phyloP scores from a whole-genome alignment of 2,797 vertebrate genomes.

The Acipenser ruthenus region DNA sequence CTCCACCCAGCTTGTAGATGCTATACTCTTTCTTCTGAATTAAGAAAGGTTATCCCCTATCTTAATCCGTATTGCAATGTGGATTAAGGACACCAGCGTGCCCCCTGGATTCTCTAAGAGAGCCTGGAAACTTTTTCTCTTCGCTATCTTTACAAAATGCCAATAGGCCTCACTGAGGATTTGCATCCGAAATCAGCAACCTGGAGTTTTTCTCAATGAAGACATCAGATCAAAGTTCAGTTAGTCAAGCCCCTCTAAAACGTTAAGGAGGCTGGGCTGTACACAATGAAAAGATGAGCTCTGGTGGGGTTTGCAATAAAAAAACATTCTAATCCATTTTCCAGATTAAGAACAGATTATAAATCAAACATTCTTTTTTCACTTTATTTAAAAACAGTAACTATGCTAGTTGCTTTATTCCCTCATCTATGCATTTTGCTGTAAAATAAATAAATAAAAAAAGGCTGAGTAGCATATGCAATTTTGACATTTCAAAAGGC shows the following conservation, averaged over 20 bases:
- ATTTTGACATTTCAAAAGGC: no score
- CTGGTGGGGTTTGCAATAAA: slow-evolving; percentile 71
- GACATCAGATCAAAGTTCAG: slow-evolving; percentile 99
- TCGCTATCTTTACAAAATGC: slow-evolving; percentile 89
- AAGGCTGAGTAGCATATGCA: no score
- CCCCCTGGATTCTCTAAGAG: slow-evolving; percentile 84
- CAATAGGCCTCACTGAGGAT: slow-evolving; percentile 84
- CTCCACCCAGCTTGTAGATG: slow-evolving; percentile 81
- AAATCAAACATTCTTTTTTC: slow-evolving; percentile 62
- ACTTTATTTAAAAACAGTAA: slow-evolving; percentile 61
- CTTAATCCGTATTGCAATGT: slow-evolving; percentile 94
- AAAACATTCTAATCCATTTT: slow-evolving; percentile 93
- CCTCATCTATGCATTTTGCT: slow-evolving; percentile 50
- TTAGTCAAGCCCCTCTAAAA: slow-evolving; percentile 88
- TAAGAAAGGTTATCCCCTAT: slow-evolving; percentile 86
- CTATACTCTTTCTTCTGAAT: slow-evolving; percentile 89
- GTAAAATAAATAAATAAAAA: slow-evolving; percentile 14
- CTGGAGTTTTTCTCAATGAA: slow-evolving; percentile 89
- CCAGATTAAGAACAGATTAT: slow-evolving; percentile 99
- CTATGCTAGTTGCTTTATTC: slow-evolving; percentile 48
- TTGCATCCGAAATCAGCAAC: slow-evolving; percentile 96
- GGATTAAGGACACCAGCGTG: slow-evolving; percentile 93
- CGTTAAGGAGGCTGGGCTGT: slow-evolving; percentile 86
- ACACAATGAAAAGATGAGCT: slow-evolving; percentile 98
- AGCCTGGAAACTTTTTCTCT: slow-evolving; percentile 86